Conservation (phyloP, 2,113 vertebrate genomes). For the Beaufortia kweichowensis region DNA sequence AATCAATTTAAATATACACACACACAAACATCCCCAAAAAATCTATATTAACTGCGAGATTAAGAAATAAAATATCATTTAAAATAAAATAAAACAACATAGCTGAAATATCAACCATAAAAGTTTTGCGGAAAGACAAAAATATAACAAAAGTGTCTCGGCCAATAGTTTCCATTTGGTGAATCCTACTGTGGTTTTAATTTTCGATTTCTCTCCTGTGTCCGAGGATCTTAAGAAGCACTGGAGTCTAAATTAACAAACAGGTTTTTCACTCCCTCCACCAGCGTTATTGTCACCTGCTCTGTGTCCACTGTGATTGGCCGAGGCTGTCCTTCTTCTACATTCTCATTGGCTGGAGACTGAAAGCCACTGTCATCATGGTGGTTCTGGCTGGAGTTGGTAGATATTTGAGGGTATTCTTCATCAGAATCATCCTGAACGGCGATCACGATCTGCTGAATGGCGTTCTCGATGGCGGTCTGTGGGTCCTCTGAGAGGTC, state of each 20-base stretch:
- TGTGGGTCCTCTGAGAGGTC: slow-evolving; percentile 27
- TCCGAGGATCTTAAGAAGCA: slow-evolving; percentile 53
- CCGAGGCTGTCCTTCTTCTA: slow-evolving; percentile 36
- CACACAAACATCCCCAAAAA: neutral
- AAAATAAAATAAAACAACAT: neutral
- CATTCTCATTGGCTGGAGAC: slow-evolving; percentile 52
- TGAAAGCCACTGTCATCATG: slow-evolving; percentile 60
- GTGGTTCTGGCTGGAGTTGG: slow-evolving; percentile 47
- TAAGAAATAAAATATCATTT: neutral
- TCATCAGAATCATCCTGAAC: slow-evolving; percentile 60
- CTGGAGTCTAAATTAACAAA: slow-evolving; percentile 54
- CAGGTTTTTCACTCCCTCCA: slow-evolving; percentile 49
- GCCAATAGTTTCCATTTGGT: no score
- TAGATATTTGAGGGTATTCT: slow-evolving; percentile 16
- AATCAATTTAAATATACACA: neutral
- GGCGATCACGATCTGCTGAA: slow-evolving; percentile 58
- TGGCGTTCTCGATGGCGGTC: slow-evolving; percentile 49
- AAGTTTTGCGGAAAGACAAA: neutral
- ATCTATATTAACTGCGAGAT: neutral
- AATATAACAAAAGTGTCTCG: neutral
- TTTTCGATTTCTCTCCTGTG: slow-evolving; percentile 51
- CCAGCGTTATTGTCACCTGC: slow-evolving; percentile 55
- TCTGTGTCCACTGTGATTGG: slow-evolving; percentile 54
- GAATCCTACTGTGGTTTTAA: slow-evolving; percentile 21
- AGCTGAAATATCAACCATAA: slow-evolving; percentile 8